These are phyloP conservation scores for Lutjanus erythropterus DNA, from an alignment of 2,113 vertebrate genomes.

Conservation along the genomic window DNA sequence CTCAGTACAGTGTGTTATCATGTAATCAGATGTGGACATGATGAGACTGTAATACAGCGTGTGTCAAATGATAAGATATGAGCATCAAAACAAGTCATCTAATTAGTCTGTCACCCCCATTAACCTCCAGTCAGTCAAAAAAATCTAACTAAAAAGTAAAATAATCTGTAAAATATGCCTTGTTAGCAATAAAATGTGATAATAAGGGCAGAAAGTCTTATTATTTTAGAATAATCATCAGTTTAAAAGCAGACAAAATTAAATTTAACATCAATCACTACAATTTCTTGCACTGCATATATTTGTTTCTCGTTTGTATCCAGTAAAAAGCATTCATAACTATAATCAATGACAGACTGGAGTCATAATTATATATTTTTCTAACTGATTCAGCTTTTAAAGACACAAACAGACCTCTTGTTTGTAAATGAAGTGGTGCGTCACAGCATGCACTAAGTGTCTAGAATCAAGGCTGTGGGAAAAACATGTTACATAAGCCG, in stretches of 20 bases:
- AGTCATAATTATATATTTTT: neutral
- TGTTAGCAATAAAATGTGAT: neutral
- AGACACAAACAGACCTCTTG: neutral
- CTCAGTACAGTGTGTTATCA: neutral
- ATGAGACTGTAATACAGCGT: neutral
- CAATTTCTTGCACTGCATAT: neutral
- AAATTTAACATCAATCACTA: neutral
- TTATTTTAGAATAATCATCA: neutral
- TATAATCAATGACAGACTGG: neutral
- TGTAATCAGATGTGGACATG: constrained; percentile 4
- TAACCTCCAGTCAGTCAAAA: neutral
- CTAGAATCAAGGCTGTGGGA: constrained; percentile 12
- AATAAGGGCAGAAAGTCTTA: neutral
- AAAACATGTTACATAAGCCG: constrained; percentile 68
- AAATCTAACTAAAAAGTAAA: neutral
- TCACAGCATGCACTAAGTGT: neutral
- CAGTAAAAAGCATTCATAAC: neutral
- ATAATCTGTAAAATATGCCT: neutral
- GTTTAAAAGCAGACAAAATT: neutral
- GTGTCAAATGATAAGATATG: constrained; percentile 1
- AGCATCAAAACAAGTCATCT: neutral
- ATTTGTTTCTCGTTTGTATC: neutral
- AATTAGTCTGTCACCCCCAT: neutral
- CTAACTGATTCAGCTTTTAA: neutral
- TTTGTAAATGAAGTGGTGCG: constrained; percentile 2